Percentiles rank a stretch among this genome's conserved stretches.
Evolutionary conservation across 2,888 invertebrate species (phyloP).

Genomic region (Antheraea assamensis): DNA sequence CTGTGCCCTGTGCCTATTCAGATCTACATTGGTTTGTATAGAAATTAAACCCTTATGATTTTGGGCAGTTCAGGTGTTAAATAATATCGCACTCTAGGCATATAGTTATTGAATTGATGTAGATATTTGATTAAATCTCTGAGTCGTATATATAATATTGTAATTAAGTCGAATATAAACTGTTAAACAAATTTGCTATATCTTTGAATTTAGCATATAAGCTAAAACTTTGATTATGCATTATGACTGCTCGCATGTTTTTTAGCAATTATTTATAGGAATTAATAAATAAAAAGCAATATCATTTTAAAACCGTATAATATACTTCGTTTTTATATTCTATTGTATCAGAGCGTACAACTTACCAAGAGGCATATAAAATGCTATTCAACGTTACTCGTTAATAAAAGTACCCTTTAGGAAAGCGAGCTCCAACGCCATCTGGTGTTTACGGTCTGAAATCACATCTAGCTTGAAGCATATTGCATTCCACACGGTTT

Average conservation of each 20-base stretch:
- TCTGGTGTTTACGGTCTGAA: conserved; percentile 10
- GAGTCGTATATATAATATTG: not conserved
- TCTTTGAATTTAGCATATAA: not conserved
- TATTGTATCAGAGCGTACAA: not conserved
- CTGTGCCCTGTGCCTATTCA: too few species aligned
- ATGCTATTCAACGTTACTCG: not conserved
- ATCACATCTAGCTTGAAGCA: not conserved
- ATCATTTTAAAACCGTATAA: not conserved
- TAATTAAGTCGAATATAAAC: not conserved
- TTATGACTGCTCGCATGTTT: too few species aligned
- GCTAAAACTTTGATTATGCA: too few species aligned
- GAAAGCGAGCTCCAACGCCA: not conserved
- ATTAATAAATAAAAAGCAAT: not conserved
- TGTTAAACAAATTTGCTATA: too few species aligned
- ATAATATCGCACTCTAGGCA: not conserved
- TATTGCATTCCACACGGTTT: conserved; percentile 4
- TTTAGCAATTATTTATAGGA: not conserved
- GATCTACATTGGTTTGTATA: too few species aligned
- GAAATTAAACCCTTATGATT: too few species aligned
- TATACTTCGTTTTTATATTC: not conserved
- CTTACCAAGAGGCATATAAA: not conserved
- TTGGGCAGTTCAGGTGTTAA: too few species aligned
- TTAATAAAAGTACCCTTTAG: conserved; percentile 1
- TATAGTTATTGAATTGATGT: not conserved
- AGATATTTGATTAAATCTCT: not conserved